phyloP scores from a whole-genome alignment of 1,140 invertebrate species.

The Microplitis demolitor region DNA sequence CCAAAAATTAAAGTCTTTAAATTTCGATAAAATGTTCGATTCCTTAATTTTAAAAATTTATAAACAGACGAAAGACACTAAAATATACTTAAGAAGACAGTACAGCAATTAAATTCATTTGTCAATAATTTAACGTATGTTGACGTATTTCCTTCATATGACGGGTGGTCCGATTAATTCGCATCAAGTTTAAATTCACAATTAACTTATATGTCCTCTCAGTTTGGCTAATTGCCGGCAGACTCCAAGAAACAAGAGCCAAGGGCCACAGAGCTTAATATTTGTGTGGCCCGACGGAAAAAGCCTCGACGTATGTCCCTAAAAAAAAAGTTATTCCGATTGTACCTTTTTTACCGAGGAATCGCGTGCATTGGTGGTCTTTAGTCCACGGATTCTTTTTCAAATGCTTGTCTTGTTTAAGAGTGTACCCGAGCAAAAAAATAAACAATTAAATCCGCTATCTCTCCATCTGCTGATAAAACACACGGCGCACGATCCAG shows the following conservation, averaged over 20 bases:
- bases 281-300: constrained; percentile 29
- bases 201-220: constrained; percentile 42
- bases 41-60: no score
- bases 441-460: no score
- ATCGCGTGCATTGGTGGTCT: constrained; percentile 3
- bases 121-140: constrained; percentile 46
- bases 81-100: constrained; percentile 19
- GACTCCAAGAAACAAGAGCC: background rate
- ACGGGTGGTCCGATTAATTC: constrained; percentile 23
- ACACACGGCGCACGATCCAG: no score
- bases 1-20: no score
- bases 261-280: background rate
- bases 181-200: constrained; percentile 39
- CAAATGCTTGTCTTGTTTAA: no score
- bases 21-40: no score
- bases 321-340: constrained; percentile 3
- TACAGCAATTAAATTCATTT: constrained; percentile 50
- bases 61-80: no score
- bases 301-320: background rate
- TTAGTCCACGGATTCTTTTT: background rate
- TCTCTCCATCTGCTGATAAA: no score
- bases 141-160: constrained; percentile 5
- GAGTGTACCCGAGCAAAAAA: no score
- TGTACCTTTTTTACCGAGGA: background rate
- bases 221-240: constrained; percentile 35